Evolutionary conservation across 2,113 vertebrate genomes (phyloP), one percentile per base, ranked within the genome.

Genomic region (Neodontobutis hainanensis): DNA sequence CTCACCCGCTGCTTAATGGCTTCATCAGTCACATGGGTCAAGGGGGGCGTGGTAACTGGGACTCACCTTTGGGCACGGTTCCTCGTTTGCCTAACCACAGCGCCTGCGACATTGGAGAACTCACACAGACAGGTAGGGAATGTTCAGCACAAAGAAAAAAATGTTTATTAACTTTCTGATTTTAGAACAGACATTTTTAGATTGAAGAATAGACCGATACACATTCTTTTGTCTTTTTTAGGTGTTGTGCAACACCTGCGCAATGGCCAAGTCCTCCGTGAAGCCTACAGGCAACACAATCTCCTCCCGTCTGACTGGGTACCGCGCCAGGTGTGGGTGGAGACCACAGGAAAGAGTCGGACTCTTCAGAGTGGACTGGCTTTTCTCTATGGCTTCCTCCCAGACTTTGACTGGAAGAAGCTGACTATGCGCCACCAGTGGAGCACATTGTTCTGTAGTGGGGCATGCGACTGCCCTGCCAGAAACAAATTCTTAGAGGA

Each of bases 281-380:
- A 96, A 10, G 90, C 94, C 70, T 99, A 99, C 70, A 95, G 91
- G 74, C 95, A 90, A 7, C 95, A 96, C 78, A 90, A 48, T 5
- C 91, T 99, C 67, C 90, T 98, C 15, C 89, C 89, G 0, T 51
- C 69, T 0, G 87, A 94, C 63, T 98, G 95, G 96, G 84, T 91
- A 1, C 65, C 90, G 1, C 92, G 91, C n/a, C 95, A 98, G 63
- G 83, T 99, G 36, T 95, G 96, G 89, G 19, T 98, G 16, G 97
- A 99, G 90, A 96, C 95, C 44, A 99, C 97, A 0, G 95, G 96
- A 12, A 97, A 96, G 15, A 97, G 95, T 82, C 93, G 97, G 50
- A 99, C 97, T 0, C 90, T 99, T 9, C 97, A 99, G 87, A 99
- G 96, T 0, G 96, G 94, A 0, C 76, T 99, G 85, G 95, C 96